Evolutionary conservation across 2,113 vertebrate genomes (phyloP).

Genomic region (Alces alces): DNA sequence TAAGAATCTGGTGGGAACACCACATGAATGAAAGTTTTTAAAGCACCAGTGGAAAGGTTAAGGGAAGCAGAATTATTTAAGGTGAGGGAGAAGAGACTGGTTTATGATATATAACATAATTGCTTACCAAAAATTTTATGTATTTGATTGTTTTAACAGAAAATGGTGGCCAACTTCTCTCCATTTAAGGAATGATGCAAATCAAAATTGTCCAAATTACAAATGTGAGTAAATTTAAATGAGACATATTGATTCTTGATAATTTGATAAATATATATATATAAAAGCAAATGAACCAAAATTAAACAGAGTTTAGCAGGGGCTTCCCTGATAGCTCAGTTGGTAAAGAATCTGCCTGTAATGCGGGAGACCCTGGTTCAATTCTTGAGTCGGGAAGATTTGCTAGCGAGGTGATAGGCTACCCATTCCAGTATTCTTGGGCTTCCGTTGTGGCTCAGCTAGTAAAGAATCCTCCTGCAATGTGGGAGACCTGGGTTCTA

Average conservation of each 20-base stretch:
- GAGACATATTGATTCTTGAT: neutral
- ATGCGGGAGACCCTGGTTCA: neutral
- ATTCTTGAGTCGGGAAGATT: fast-evolving
- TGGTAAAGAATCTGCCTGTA: neutral
- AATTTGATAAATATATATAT: neutral
- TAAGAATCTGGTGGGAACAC: neutral
- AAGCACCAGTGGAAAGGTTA: neutral
- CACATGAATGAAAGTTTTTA: neutral
- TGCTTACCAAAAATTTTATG: neutral
- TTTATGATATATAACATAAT: neutral
- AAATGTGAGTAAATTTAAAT: neutral
- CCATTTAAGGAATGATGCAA: neutral
- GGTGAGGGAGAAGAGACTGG: neutral
- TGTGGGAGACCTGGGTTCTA: fast-evolving
- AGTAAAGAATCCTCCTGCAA: neutral
- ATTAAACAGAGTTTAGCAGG: neutral
- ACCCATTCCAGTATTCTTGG: neutral
- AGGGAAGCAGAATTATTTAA: neutral
- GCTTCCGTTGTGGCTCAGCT: neutral
- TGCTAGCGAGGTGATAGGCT: neutral
- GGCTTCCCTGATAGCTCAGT: neutral
- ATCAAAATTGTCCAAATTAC: neutral
- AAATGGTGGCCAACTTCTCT: neutral
- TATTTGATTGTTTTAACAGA: neutral
- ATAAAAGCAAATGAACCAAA: neutral